phyloP scores from a whole-genome alignment of 2,888 invertebrate genomes.

The Lissonota sp. region DNA sequence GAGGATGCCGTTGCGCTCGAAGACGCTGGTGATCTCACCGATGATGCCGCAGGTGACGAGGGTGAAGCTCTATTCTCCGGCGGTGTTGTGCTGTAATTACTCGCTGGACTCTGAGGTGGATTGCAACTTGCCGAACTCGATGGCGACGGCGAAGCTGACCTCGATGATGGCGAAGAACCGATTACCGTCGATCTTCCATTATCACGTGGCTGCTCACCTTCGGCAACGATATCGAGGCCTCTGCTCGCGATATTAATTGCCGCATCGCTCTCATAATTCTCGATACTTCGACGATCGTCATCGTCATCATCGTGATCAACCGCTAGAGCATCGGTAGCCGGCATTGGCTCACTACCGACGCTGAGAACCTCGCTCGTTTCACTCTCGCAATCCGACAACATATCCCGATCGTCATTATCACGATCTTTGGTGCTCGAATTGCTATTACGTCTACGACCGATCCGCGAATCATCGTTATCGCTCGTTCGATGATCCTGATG shows the following conservation, averaged over 20 bases:
- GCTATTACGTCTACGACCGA: constrained; percentile 58
- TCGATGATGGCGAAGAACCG: constrained; percentile 70
- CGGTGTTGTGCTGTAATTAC: constrained; percentile 72
- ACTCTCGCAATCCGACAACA: constrained; percentile 79
- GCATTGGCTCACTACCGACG: constrained; percentile 90
- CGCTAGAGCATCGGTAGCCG: constrained; percentile 69
- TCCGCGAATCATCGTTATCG: constrained; percentile 66
- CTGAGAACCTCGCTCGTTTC: constrained; percentile 91
- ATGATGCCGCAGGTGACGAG: constrained; percentile 79
- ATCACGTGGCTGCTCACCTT: constrained; percentile 22
- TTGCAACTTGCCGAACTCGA: constrained; percentile 79
- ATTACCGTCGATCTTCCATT: constrained; percentile 42
- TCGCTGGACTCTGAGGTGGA: constrained; percentile 72
- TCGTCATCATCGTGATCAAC: constrained; percentile 69
- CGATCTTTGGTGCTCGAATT: constrained; percentile 43
- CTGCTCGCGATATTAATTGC: constrained; percentile 73
- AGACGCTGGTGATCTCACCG: constrained; percentile 80
- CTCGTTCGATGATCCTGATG: constrained; percentile 62
- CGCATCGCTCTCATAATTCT: constrained; percentile 71
- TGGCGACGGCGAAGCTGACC: constrained; percentile 76
- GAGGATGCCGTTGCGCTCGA: constrained; percentile 80
- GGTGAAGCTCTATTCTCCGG: constrained; percentile 77
- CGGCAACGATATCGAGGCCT: constrained; percentile 65
- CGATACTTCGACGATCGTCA: constrained; percentile 67
- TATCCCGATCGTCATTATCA: constrained; percentile 70